These are phyloP conservation scores for Glaucopsyche alexis DNA, from an alignment of 2,888 invertebrate species.

Conservation along the genomic window DNA sequence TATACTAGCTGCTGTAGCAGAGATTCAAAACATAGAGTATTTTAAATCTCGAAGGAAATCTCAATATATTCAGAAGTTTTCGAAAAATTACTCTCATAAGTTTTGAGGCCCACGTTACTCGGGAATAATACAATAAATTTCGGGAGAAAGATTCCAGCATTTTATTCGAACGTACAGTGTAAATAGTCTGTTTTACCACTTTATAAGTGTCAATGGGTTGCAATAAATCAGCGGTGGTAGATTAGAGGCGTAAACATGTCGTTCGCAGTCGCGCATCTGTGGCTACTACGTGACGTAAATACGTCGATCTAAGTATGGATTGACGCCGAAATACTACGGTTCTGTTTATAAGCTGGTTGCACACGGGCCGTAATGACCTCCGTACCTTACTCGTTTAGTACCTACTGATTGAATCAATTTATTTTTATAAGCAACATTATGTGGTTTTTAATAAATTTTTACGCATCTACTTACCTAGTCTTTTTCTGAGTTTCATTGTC, in stretches of 20 bases:
- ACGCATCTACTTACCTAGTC: no score
- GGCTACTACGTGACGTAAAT: slow-evolving; percentile 12
- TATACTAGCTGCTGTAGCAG: no score
- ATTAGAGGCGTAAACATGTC: not conserved
- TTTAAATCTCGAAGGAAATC: not conserved
- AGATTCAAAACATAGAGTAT: not conserved
- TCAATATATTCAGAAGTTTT: not conserved
- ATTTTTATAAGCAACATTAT: no score
- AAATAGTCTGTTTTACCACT: slow-evolving; percentile 13
- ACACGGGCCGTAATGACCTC: no score
- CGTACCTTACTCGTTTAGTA: no score
- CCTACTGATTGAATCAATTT: no score
- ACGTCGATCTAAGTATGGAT: slow-evolving; percentile 11
- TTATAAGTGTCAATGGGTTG: slow-evolving; percentile 12
- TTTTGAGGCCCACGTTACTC: slow-evolving; percentile 4
- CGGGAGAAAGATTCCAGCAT: not conserved
- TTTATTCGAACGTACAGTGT: not conserved
- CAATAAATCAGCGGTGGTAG: not conserved
- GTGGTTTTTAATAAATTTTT: no score
- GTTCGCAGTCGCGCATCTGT: slow-evolving; percentile 1
- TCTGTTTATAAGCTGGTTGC: not conserved
- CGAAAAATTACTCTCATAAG: slow-evolving; percentile 3
- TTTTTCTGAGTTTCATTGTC: no score
- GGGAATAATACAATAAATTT: not conserved
- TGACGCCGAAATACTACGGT: not conserved